Evolutionary conservation across 2,113 vertebrate genomes (phyloP).

Genomic region (Tiliqua scincoides): DNA sequence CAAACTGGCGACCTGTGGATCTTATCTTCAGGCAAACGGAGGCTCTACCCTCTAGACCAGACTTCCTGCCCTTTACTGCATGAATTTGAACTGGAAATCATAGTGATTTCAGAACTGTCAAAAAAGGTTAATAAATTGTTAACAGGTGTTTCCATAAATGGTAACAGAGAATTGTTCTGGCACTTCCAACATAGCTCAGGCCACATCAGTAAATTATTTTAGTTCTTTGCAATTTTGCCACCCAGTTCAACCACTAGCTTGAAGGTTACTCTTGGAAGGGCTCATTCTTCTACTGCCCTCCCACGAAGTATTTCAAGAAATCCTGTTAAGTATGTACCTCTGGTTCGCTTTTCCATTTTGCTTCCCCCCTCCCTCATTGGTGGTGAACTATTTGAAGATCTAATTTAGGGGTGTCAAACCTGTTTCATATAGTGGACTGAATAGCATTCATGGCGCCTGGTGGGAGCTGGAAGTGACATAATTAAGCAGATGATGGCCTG

Average conservation of each 20-base stretch:
- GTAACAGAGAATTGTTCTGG: background rate
- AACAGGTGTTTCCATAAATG: background rate
- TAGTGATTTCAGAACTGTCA: background rate
- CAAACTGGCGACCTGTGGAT: no score
- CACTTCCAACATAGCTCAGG: background rate
- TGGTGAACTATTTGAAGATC: background rate
- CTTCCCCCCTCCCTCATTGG: background rate
- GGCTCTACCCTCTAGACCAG: no score
- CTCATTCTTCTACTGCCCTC: background rate
- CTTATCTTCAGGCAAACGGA: no score
- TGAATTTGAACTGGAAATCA: background rate
- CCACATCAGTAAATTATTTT: conserved; percentile 13
- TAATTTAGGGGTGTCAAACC: no score
- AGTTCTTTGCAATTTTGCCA: background rate
- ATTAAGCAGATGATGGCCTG: no score
- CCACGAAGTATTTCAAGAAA: conserved; percentile 7
- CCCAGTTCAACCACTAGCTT: background rate
- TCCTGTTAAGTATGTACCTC: conserved; percentile 6
- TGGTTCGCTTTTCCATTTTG: conserved; percentile 14
- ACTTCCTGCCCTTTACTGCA: no score
- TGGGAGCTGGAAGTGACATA: no score
- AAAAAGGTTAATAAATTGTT: no score
- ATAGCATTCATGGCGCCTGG: no score
- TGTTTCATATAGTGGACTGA: no score
- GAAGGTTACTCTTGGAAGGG: background rate